Evolutionary conservation across 2,797 vertebrate species (phyloP), one percentile per base, ranked within the genome.

Genomic region (Ambastaia sidthimunki): DNA sequence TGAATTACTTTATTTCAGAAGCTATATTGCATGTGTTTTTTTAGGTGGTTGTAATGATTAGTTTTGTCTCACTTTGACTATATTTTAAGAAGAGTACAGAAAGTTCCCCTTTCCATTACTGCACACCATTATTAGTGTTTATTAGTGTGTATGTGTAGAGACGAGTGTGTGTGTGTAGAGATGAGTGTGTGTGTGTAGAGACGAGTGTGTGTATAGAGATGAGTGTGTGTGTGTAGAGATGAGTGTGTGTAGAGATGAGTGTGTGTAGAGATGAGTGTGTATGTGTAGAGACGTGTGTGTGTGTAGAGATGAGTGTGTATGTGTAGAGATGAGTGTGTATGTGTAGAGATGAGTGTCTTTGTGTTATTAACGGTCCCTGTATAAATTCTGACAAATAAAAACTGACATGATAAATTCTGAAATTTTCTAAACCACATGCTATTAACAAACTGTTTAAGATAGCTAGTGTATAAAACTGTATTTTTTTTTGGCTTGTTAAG

Each of bases 31-130:
- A 66, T 79, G 2, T 60, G 65, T 79, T 79, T 78, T 11, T 59
- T n/a, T 12, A 10, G 50, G 68, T 65, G 69, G 16, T 79, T 78
- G 71, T 41, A 63, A n/a, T 62, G 12, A 63, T 41, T 16, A 37
- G 16, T 71, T 78, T 71, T 63, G 28, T 71, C 65, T 52, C 13
- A 13, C 70, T 54, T n/a, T 72, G 70, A 79, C 44, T 66, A 66
- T 16, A 80, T 47, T 66, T 71, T 4, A 41, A 72, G 60, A 19
- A 79, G 48, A n/a, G 11, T 47, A 19, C 62, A 34, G 48, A 79
- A 15, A 65, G 48, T 66, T 66, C 9, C 44, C 13, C 41, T 55
- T 25, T 41, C 15, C 16, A 4, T 71, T 63, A 41, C 34, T 59
- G 75, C 48, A 60, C 69, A 59, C 1, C 23, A 59, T 23, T 12